Evolutionary conservation across 2,113 vertebrate species (phyloP).

Genomic region (Gallinago media): DNA sequence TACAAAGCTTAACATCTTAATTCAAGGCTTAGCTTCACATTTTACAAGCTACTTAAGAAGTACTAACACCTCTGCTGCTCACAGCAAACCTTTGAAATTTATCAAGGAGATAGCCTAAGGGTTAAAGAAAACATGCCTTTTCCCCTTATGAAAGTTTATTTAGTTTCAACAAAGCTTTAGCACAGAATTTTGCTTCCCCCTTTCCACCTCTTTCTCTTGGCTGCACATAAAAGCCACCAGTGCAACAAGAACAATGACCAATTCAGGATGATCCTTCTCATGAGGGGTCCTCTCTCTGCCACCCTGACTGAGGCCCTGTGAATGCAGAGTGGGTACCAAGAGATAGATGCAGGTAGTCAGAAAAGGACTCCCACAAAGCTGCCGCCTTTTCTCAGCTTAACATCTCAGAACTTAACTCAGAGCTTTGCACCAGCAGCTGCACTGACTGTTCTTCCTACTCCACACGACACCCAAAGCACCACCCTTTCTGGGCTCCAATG

Average conservation of each 20-base stretch:
- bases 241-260: neutral
- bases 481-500: accelerated
- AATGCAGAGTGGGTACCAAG: neutral
- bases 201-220: neutral
- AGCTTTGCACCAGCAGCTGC: neutral
- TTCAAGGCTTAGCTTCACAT: slow-evolving; percentile 23
- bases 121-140: neutral
- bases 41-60: slow-evolving; percentile 19
- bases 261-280: accelerated
- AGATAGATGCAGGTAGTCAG: neutral
- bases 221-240: neutral
- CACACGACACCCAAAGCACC: neutral
- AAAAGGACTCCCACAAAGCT: neutral
- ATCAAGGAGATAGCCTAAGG: slow-evolving; percentile 9
- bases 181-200: neutral
- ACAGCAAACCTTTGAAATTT: slow-evolving; percentile 24
- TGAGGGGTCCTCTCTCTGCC: neutral
- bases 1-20: slow-evolving; percentile 23
- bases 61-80: neutral
- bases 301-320: accelerated
- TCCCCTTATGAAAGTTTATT: neutral
- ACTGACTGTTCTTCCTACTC: neutral
- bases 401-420: neutral
- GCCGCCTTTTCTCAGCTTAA: neutral
- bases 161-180: neutral